Evolutionary conservation across 2,797 vertebrate species (phyloP).

Genomic region (Alca torda): DNA sequence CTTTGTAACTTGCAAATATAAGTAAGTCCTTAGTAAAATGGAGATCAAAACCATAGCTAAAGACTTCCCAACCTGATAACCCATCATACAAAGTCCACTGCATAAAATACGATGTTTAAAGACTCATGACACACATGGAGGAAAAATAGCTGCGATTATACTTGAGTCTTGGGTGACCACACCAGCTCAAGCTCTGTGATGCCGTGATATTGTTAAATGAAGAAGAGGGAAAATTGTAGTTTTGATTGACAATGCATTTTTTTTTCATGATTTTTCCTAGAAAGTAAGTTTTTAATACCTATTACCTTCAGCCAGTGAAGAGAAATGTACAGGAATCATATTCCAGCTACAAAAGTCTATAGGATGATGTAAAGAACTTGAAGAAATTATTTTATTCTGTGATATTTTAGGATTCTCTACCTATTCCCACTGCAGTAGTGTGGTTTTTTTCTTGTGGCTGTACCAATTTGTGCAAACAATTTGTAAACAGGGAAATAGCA

Average conservation of each 20-base stretch:
- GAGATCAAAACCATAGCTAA: neutral
- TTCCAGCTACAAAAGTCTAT: neutral
- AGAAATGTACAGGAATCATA: neutral
- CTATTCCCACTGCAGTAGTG: neutral
- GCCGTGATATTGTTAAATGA: neutral
- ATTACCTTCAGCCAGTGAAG: neutral
- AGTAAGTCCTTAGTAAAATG: neutral
- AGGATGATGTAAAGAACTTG: neutral
- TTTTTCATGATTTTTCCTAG: neutral
- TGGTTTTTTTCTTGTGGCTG: neutral
- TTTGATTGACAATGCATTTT: neutral
- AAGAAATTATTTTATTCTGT: neutral
- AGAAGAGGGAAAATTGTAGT: neutral
- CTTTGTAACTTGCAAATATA: neutral
- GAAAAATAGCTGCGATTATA: neutral
- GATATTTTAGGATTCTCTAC: neutral
- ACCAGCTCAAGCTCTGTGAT: neutral
- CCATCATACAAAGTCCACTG: neutral
- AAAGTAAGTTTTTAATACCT: neutral
- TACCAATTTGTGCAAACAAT: neutral
- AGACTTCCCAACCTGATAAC: neutral
- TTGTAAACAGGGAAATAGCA: conserved; percentile 23
- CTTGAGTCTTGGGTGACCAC: neutral
- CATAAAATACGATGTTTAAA: neutral
- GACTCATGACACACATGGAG: accelerated